Evolutionary conservation across 2,888 invertebrate species (phyloP).

Genomic region (Drosophila prostipennis): DNA sequence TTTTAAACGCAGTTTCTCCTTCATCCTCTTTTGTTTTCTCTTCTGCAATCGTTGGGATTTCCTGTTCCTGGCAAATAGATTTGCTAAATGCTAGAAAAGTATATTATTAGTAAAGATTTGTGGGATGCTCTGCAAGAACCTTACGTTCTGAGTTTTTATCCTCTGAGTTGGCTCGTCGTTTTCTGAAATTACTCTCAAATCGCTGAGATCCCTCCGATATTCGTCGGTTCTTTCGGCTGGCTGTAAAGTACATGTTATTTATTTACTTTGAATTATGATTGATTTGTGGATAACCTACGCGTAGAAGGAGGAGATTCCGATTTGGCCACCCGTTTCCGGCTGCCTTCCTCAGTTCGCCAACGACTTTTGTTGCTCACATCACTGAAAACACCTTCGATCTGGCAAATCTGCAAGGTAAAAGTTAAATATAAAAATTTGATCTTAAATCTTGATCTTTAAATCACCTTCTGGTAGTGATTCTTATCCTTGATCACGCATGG

Average conservation of each 20-base stretch:
- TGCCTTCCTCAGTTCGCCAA: background rate
- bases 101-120: background rate
- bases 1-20: background rate
- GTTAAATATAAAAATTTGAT: no score
- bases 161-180: background rate
- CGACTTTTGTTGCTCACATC: background rate
- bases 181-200: background rate
- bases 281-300: background rate
- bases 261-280: background rate
- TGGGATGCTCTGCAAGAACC: background rate
- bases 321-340: constrained; percentile 6
- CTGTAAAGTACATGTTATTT: background rate
- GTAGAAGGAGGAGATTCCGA: constrained; percentile 27
- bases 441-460: background rate
- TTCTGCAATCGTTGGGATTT: background rate
- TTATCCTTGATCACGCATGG: constrained; percentile 31
- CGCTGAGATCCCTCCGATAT: constrained; percentile 7
- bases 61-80: background rate
- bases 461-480: constrained; percentile 42
- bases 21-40: background rate
- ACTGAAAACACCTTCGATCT: constrained; percentile 23
- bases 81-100: background rate
- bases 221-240: constrained; percentile 12
- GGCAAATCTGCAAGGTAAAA: constrained; percentile 9
- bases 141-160: constrained; percentile 14